These are phyloP conservation scores for Erethizon dorsatum DNA, from an alignment of 2,797 vertebrate genomes.

Conservation along the genomic window DNA sequence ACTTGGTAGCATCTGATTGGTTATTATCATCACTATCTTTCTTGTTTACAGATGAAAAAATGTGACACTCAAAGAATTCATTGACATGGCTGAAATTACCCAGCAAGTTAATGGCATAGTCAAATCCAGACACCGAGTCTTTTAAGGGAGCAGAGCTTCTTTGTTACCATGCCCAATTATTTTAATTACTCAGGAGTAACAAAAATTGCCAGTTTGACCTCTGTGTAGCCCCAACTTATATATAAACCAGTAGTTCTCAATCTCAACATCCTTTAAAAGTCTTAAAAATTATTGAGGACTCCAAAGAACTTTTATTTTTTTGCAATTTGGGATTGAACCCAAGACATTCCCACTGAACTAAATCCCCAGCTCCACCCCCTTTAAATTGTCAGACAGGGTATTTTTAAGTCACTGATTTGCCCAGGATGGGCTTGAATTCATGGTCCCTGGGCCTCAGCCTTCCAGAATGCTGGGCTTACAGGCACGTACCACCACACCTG, in stretches of 20 bases:
- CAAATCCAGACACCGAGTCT: neutral
- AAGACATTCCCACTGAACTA: neutral
- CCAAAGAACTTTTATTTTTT: neutral
- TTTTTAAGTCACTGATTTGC: too few relatives aligned
- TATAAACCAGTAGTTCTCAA: neutral
- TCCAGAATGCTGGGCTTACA: too few relatives aligned
- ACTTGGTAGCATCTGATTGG: neutral
- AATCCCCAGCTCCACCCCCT: neutral
- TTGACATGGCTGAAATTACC: neutral
- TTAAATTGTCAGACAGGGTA: neutral
- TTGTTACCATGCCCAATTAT: neutral
- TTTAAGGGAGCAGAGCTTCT: neutral
- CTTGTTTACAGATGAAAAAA: slow-evolving; percentile 13
- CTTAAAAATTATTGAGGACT: slow-evolving; percentile 32
- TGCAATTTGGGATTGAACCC: neutral
- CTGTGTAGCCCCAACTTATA: slow-evolving; percentile 1
- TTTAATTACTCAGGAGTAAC: neutral
- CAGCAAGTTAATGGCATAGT: neutral
- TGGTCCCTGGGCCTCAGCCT: too few relatives aligned
- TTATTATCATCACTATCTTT: neutral
- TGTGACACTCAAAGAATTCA: neutral
- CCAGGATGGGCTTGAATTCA: too few relatives aligned
- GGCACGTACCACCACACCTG: neutral
- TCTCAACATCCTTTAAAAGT: neutral
- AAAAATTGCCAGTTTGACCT: neutral